Base-by-base conservation (phyloP, 2,888 invertebrate species). In the Drosophila ustulata region DNA sequence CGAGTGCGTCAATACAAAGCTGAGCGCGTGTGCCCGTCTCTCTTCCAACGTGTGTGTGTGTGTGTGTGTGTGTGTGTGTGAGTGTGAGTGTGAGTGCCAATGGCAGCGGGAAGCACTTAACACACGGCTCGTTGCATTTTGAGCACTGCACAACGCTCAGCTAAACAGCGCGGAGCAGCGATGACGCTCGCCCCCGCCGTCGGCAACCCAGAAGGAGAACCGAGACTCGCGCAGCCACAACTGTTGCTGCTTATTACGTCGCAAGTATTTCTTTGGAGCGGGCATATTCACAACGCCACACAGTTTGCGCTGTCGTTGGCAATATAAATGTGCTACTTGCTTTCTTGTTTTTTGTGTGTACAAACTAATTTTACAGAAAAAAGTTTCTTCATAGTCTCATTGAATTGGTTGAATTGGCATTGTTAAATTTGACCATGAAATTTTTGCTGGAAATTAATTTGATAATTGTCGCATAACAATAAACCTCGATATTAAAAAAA, bases 1-100 rank as follows among this genome's bases (percentile, higher is more conserved):
- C 59, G 69, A 76, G 68, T 88, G 79, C 88, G 86, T 83, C 82
- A 82, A 74, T 64, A 77, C 82, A 85, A 84, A 81, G 72, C 82
- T 71, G 66, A 65, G 72, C 69, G 75, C 50, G 57, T 71, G 34
- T 69, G 56, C 43, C 53, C 56, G 66, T 56, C 66, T 70, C 62
- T 72, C 69, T 68, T 53, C 18, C 55, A 43, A 7, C 52, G 23
- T 26, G 25, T 62, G 56, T 13, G 55, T 34, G 11, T 61, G 43
- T 57, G 41, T 23, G 25, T 37, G 65, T 39, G 43, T 52, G 43
- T 46, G 66, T 75, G 62, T 63, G 63, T 62, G 66, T 85, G 67
- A n/a, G n/a, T n/a, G 43, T 52, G 43, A 49, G 66, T 75, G 62
- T 63, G 63, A 64, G 66, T 85, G 67, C 43, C 58, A 74, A 61